Base-by-base conservation (phyloP, 2,113 vertebrate genomes). In the Phoenicopterus ruber region DNA sequence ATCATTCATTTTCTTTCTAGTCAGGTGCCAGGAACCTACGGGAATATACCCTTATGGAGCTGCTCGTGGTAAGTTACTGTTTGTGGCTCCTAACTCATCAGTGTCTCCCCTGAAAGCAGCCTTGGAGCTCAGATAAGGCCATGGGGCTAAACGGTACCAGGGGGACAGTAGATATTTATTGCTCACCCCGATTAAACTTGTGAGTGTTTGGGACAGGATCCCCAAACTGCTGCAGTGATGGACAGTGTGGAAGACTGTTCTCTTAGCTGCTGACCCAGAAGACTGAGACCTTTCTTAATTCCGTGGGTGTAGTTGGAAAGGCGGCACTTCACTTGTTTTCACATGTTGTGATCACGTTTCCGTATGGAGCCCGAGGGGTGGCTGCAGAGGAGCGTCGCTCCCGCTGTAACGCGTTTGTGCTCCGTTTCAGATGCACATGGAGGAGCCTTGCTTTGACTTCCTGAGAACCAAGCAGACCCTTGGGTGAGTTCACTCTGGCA, bases 361-460 rank as follows among this genome's bases (percentile, higher is more conserved):
- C 13, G 20, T 4, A 1, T 0, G 26, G 63, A 80, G 55, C 47
- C 31, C 0, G 1, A 4, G 7, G 34, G 19, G 62, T 9, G 74
- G 61, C 86, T 49, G 69, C 55, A 13, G 80, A 19, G 59, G 17
- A 42, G 26, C 3, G 0, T 12, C 9, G 2, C 25, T 17, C 14
- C 73, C 47, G 28, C 87, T 93, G 42, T 71, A 81, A 82, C 31
- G 9, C 22, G 2, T 57, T 17, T 87, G 32, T 96, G 80, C 87
- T 97, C 76, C 15, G 11, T 98, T 97, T 58, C 98, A 99, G 99
- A 99, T 99, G 99, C 99, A 99, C 98, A 99, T 99, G 99, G 99
- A 99, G 91, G 99, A 99, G 93, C 99, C 99, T 15, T 99, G 99
- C 96, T 99, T 99, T 82, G 99, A 99, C 97, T 99, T 99, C 97